Evolutionary conservation across 2,888 invertebrate species (phyloP).

Genomic region (Phyllotreta cruciferae): DNA sequence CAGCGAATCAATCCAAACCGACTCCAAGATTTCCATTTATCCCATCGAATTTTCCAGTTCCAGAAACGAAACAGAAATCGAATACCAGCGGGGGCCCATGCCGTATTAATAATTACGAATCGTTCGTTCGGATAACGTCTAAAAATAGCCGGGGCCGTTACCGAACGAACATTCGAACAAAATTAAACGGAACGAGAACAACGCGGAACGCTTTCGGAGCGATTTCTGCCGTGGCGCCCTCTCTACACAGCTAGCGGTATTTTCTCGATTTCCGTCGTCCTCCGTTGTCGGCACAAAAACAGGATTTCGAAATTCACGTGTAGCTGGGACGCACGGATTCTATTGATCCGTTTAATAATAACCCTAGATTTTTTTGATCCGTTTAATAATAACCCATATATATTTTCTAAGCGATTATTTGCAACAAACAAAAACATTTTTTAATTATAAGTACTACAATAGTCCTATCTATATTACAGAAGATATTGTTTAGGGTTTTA

Average conservation of each 20-base stretch:
- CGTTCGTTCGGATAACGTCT: constrained; percentile 19
- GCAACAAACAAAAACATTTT: too few species aligned
- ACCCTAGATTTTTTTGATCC: neutral
- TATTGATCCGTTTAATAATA: constrained; percentile 11
- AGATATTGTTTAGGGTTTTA: too few species aligned
- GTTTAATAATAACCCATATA: too few species aligned
- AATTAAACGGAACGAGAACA: too few species aligned
- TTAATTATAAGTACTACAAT: too few species aligned
- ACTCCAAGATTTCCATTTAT: neutral
- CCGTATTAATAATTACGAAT: constrained; percentile 6
- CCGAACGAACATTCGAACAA: too few species aligned
- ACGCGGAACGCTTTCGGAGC: neutral
- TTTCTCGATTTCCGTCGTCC: constrained; percentile 20
- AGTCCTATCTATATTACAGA: too few species aligned
- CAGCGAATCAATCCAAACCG: neutral
- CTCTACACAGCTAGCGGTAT: constrained; percentile 43
- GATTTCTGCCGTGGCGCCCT: constrained; percentile 45
- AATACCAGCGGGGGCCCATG: constrained; percentile 6
- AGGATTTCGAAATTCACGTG: constrained; percentile 38
- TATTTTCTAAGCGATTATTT: too few species aligned
- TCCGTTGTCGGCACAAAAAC: constrained; percentile 33
- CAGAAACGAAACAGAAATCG: constrained; percentile 2
- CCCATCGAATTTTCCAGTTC: neutral
- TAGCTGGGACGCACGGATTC: constrained; percentile 19
- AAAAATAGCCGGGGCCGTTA: constrained; percentile 27